These are phyloP conservation scores for Chelonus formosanus DNA, from an alignment of 2,888 invertebrate genomes.

Conservation along the genomic window DNA sequence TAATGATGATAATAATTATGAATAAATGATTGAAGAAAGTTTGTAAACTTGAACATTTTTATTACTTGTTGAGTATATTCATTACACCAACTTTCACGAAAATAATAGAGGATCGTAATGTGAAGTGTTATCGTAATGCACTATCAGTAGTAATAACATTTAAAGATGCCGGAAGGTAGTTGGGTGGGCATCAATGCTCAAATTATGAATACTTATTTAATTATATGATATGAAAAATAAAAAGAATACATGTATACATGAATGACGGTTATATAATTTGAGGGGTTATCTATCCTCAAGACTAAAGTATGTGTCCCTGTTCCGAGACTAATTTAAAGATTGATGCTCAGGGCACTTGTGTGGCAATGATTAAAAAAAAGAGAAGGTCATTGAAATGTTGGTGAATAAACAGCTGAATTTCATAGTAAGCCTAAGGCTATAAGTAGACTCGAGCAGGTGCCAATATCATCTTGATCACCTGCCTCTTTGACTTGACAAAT, in stretches of 20 bases:
- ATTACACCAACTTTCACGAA: slow-evolving; percentile 49
- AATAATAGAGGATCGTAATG: slow-evolving; percentile 43
- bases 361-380: slow-evolving; percentile 37
- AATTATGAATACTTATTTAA: background rate
- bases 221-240: background rate
- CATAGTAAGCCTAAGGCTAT: slow-evolving; percentile 2
- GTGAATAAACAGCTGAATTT: slow-evolving; percentile 45
- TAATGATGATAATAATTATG: background rate
- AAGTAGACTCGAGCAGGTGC: slow-evolving; percentile 46
- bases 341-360: slow-evolving; percentile 12
- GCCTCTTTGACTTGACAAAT: background rate
- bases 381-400: slow-evolving; percentile 39
- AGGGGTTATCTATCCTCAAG: background rate
- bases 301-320: slow-evolving; percentile 25
- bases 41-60: background rate
- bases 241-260: background rate
- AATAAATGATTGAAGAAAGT: background rate
- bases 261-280: background rate
- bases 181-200: slow-evolving; percentile 15
- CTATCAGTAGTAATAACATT: slow-evolving; percentile 9
- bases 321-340: slow-evolving; percentile 17
- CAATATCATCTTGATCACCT: slow-evolving; percentile 40
- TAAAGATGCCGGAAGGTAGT: slow-evolving; percentile 27
- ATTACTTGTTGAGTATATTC: slow-evolving; percentile 26
- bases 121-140: slow-evolving; percentile 16